Evolutionary conservation across 92 coral and sea anemone genomes (phyloP), one percentile per base, ranked within the genome.

Genomic region (Heliopora coerulea): DNA sequence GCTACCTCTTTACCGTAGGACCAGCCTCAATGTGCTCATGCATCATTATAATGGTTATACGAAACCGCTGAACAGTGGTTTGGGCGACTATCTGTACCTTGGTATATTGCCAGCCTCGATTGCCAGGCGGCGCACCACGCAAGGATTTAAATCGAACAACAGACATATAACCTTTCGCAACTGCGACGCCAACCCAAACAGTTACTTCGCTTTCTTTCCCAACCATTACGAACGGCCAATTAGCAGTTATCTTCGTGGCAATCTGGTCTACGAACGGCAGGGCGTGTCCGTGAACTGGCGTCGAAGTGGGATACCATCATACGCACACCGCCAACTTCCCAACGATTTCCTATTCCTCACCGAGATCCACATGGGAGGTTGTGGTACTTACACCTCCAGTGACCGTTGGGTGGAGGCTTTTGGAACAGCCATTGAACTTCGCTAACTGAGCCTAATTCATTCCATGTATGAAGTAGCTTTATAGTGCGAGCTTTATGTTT

Each of bases 291-390:
- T 85, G 8, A 35, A 65, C 59, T 86, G 90, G 90, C 87, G 87
- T 29, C 21, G 31, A 3, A 58, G 70, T 54, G 89, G 82, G 3
- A 54, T 20, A 54, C 59, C 79, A 13, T 66, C 85, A 1, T 48
- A 39, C 59, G 79, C 82, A 56, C 85, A 72, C 52, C 85, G 88
- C 41, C 64, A 59, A 35, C 58, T 82, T 65, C 86, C 89, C 24
- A 62, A 65, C 44, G 63, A 85, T 18, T 85, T 60, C 83, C 82
- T 86, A 72, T 79, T 86, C 83, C 68, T 83, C 20, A 86, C 88
- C 39, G 91, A 87, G 80, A 23, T 87, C 49, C 91, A 87, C 52
- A 84, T 87, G 59, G 91, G 91, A 54, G 91, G 91, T 19, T 80
- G 88, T 46, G 91, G 91, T 19, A 64, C 82, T 34, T 87, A 87